Evolutionary conservation across 2,888 invertebrate genomes (phyloP), one percentile per base, ranked within the genome.

Genomic region (Hyles lineata): DNA sequence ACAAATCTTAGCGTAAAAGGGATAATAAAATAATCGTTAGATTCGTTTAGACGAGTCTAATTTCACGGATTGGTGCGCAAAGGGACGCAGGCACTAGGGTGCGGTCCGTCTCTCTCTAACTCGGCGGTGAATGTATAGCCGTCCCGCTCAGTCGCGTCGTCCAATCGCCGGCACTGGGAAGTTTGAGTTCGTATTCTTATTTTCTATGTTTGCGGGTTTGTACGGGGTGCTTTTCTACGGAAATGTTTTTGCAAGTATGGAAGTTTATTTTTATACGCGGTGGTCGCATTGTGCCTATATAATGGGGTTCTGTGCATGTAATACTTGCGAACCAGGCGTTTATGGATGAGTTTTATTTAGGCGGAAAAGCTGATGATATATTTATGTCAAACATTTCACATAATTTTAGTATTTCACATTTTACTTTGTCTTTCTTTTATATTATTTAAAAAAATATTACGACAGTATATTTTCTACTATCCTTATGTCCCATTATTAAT

Each of bases 1-100:
- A 94, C 94, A 94, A 94, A 94, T 94, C 94, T 94, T 94, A 94
- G 93, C 89, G 93, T 88, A 92, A 92, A 93, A 92, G 91, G 93
- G 92, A 94, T 94, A 94, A 94, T 94, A 94, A 94, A 94, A 94
- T 94, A 94, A 94, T 94, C 94, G 94, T 94, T 94, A 93, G 92
- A 93, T 94, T 93, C 94, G 94, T 94, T 93, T 94, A 94, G 94
- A 93, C 92, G 93, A 91, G 82, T 93, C 93, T 92, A 94, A 94
- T 94, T 94, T 94, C 94, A 94, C 91, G 94, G 91, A 85, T 92
- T 91, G 92, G 85, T 93, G 93, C 90, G 87, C 90, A 92, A 94
- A 93, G 93, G 94, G 93, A 90, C 88, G 87, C 81, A 80, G 81
- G 84, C 84, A 82, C 82, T 63, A 88, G 90, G 90, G 90, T 89